Evolutionary conservation across 1,140 invertebrate genomes (phyloP), one percentile per base, ranked within the genome.

Genomic region (Lucilia cuprina): DNA sequence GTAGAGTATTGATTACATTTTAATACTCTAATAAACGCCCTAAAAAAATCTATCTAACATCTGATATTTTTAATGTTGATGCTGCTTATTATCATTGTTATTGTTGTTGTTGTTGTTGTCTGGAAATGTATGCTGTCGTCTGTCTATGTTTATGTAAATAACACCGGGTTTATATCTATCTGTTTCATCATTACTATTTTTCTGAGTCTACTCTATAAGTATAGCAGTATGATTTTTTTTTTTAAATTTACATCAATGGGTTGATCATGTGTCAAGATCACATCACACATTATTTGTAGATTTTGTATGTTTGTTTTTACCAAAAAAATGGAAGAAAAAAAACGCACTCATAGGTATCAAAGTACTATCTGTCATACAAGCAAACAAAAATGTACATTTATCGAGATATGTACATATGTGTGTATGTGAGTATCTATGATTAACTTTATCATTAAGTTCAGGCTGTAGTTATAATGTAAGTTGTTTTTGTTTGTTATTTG

Each of bases 21-120:
- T 80, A 80, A 80, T 80, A 80, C 77, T 49, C 77, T 49, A 70
- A 80, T 80, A 50, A 80, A 80, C 41, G 77, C 77, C 77, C 41
- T 80, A 80, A 21, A 70, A 55, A 80, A 80, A 80, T 78, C 77
- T 80, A 80, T 50, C n/a, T 49, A 49, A 80, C 9, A 80, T 49
- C n/a, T 49, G 77, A 49, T 80, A 80, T 80, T 34, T 30, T 17
- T 14, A 41, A 21, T 80, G 77, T 19, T 78, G 41, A 41, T 35
- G 70, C 5, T 41, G 41, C 5, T 41, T 41, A 2, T 41, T 74
- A 10, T 34, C 34, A 41, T 77, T 77, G n/a, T n/a, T n/a, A n/a
- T n/a, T n/a, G 30, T 77, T 77, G 34, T 77, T 77, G 34, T 41
- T 77, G 41, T 10, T 41, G 41, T 7, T 41, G 25, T 75, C 4